A percentile compares a stretch with the other conserved stretches of the same genome.
Evolutionary conservation across 2,113 vertebrate genomes (phyloP).

Genomic region (Coracopsis vasa): DNA sequence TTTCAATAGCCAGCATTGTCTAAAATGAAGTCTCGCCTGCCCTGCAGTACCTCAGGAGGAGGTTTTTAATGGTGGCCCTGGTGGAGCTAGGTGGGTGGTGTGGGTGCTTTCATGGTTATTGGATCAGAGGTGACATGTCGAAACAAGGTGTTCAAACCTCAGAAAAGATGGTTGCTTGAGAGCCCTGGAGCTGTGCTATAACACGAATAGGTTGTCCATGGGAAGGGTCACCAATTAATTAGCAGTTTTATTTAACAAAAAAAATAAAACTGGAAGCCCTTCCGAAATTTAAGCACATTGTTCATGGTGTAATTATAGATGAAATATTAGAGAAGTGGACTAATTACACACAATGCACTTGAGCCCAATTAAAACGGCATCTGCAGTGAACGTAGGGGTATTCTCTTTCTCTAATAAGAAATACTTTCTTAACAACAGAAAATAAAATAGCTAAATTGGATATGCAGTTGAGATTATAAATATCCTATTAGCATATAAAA

Average conservation of each 20-base stretch:
- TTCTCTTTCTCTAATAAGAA: slow-evolving; percentile 77
- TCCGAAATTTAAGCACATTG: slow-evolving; percentile 75
- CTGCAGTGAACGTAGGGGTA: slow-evolving; percentile 70
- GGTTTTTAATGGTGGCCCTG: neutral
- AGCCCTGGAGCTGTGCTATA: neutral
- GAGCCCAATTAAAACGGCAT: slow-evolving; percentile 82
- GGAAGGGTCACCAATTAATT: slow-evolving; percentile 62
- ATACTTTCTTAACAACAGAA: slow-evolving; percentile 79
- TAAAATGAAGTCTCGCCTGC: neutral
- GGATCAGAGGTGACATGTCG: neutral
- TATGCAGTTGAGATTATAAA: slow-evolving; percentile 81
- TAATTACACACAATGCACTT: slow-evolving; percentile 77
- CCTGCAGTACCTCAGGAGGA: accelerated
- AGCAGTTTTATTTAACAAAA: slow-evolving; percentile 5
- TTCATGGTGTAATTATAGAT: slow-evolving; percentile 78
- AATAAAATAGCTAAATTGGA: slow-evolving; percentile 81
- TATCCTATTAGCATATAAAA: slow-evolving; percentile 83
- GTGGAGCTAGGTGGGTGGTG: neutral
- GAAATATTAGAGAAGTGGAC: slow-evolving; percentile 82
- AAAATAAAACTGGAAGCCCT: slow-evolving; percentile 41
- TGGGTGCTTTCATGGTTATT: neutral
- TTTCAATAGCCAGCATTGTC: neutral
- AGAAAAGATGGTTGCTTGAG: neutral
- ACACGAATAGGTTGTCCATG: neutral
- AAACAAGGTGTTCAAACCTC: neutral